Conservation (phyloP, 2,888 invertebrate genomes). For the Latrodectus hesperus region DNA sequence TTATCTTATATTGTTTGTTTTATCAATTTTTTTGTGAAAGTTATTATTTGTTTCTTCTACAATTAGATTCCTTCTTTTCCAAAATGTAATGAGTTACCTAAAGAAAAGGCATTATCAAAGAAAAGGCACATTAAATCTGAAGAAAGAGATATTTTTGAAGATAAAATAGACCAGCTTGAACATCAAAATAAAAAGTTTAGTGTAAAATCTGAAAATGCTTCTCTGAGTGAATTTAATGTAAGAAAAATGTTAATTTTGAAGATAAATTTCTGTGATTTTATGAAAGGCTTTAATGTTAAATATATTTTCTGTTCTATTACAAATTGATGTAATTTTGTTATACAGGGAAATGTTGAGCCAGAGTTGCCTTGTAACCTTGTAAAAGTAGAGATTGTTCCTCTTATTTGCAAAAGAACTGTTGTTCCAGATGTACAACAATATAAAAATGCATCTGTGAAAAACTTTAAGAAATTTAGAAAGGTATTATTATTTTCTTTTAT, state of each 20-base stretch:
- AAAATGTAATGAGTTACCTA: background rate
- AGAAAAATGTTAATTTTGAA: background rate
- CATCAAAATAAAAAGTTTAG: background rate
- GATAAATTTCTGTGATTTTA: background rate
- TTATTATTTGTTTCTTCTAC: no score
- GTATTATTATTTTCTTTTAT: background rate
- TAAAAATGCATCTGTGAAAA: constrained; percentile 33
- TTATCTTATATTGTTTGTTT: no score
- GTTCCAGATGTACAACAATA: background rate
- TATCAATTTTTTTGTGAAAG: no score
- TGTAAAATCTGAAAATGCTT: background rate
- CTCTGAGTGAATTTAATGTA: background rate
- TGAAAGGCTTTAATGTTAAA: background rate
- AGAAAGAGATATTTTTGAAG: background rate
- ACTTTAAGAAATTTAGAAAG: constrained; percentile 64
- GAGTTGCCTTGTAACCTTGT: constrained; percentile 36
- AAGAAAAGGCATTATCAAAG: background rate
- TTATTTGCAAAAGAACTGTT: constrained; percentile 25
- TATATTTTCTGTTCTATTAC: background rate
- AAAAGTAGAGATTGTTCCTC: constrained; percentile 18
- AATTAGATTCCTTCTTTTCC: background rate
- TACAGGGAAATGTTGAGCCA: background rate
- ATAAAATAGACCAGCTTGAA: background rate
- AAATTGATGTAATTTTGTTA: background rate
- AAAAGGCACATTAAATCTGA: background rate